A percentile compares a stretch with the other conserved stretches of the same genome.
Conservation (phyloP, 2,113 vertebrate genomes). For the Emberiza fucata region DNA sequence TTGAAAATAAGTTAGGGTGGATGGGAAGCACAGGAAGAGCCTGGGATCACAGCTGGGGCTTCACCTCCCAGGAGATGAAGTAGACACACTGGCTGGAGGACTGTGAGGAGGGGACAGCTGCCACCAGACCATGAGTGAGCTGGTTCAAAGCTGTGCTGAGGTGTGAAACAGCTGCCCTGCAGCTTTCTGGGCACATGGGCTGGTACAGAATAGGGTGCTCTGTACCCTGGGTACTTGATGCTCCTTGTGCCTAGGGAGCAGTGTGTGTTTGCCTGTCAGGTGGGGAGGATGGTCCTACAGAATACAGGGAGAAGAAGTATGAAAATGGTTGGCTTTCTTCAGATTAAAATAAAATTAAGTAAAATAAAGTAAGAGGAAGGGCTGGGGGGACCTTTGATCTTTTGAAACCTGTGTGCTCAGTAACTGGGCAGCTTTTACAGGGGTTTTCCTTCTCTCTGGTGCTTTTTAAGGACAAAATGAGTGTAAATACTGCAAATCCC, state of each 20-base stretch:
- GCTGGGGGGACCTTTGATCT: background rate
- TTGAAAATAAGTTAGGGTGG: background rate
- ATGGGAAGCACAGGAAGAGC: background rate
- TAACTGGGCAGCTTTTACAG: background rate
- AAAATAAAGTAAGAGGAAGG: background rate
- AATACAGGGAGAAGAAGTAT: background rate
- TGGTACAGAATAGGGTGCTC: background rate
- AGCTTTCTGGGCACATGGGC: background rate
- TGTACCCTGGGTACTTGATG: background rate
- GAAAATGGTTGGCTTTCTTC: background rate
- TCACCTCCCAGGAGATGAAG: fast-evolving
- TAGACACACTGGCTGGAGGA: background rate
- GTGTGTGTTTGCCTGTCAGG: fast-evolving
- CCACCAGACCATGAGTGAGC: background rate
- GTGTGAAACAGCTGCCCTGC: background rate
- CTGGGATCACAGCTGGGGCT: background rate
- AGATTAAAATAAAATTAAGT: background rate
- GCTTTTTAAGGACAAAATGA: background rate
- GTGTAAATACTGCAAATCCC: background rate
- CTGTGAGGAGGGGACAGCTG: background rate
- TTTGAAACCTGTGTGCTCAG: background rate
- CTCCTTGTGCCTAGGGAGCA: background rate
- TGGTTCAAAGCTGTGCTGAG: background rate
- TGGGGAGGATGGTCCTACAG: background rate
- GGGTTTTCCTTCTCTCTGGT: background rate